These are phyloP conservation scores for Scaeva pyrastri DNA, from an alignment of 2,888 invertebrate genomes.

Conservation along the genomic window DNA sequence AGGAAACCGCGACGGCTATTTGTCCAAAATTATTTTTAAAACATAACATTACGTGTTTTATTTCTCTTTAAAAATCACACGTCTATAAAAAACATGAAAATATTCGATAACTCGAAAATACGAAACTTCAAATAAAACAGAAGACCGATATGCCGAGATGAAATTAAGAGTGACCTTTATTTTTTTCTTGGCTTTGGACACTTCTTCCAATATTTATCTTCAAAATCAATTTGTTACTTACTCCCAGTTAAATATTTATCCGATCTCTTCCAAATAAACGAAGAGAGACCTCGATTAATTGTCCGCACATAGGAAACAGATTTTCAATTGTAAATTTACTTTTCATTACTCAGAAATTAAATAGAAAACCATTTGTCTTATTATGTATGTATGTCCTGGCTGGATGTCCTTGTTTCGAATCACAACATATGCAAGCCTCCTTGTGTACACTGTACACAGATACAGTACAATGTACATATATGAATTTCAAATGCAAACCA, in stretches of 20 bases:
- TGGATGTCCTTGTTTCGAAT: conserved; percentile 31
- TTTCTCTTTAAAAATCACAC: no score
- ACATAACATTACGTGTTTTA: no score
- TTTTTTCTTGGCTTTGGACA: no score
- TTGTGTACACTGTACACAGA: no score
- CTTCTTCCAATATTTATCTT: no score
- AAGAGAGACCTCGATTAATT: conserved; percentile 9
- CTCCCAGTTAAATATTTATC: background rate
- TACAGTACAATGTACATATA: background rate
- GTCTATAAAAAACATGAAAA: no score
- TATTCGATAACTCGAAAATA: no score
- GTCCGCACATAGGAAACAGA: conserved; percentile 23
- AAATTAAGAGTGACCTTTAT: no score
- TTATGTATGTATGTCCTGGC: background rate
- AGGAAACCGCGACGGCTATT: no score
- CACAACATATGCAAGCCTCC: background rate
- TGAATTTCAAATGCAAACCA: conserved; percentile 10
- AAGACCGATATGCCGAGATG: no score
- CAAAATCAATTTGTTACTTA: background rate
- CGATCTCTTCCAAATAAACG: background rate
- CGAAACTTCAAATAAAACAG: no score
- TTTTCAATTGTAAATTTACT: conserved; percentile 36
- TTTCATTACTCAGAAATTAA: conserved; percentile 50
- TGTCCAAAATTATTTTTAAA: no score
- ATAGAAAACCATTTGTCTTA: conserved; percentile 33